A percentile compares a stretch with the other conserved stretches of the same genome.
phyloP scores from a whole-genome alignment of 2,113 vertebrate genomes.

The Podilymbus podiceps region DNA sequence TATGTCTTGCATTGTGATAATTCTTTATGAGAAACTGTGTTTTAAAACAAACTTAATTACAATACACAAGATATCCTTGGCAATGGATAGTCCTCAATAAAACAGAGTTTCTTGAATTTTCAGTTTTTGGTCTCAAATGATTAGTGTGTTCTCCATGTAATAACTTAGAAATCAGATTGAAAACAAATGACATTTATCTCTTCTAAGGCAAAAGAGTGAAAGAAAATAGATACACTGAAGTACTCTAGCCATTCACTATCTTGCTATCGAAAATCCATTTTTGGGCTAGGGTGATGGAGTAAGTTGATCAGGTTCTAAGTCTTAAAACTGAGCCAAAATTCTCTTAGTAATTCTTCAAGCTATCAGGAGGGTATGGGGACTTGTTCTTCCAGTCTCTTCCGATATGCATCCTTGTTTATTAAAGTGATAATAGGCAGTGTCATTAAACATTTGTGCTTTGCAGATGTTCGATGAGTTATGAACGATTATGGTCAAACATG shows the following conservation, averaged over 20 bases:
- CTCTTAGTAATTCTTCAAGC: slow-evolving; percentile 74
- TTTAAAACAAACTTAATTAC: slow-evolving; percentile 66
- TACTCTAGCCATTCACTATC: slow-evolving; percentile 49
- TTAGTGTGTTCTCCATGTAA: slow-evolving; percentile 70
- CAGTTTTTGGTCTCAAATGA: slow-evolving; percentile 70
- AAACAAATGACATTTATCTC: slow-evolving; percentile 64
- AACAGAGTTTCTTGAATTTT: slow-evolving; percentile 70
- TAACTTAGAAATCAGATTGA: slow-evolving; percentile 66
- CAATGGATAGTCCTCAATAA: slow-evolving; percentile 78
- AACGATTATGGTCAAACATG: slow-evolving; percentile 52
- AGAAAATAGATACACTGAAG: slow-evolving; percentile 24
- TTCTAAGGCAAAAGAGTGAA: slow-evolving; percentile 61
- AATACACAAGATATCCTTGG: slow-evolving; percentile 63
- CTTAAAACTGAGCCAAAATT: slow-evolving; percentile 75
- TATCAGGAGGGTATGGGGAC: slow-evolving; percentile 51
- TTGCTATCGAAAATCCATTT: slow-evolving; percentile 55
- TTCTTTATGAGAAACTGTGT: slow-evolving; percentile 72
- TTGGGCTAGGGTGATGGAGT: slow-evolving; percentile 57
- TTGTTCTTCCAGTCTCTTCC: slow-evolving; percentile 63
- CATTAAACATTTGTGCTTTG: slow-evolving; percentile 69
- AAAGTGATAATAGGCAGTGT: slow-evolving; percentile 71
- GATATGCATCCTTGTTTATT: slow-evolving; percentile 73
- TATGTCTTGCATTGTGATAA: slow-evolving; percentile 72
- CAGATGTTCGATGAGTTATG: slow-evolving; percentile 66
- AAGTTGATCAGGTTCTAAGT: slow-evolving; percentile 67